Evolutionary conservation across 2,888 invertebrate genomes (phyloP), one percentile per base, ranked within the genome.

Genomic region (Napeogenes sylphis): DNA sequence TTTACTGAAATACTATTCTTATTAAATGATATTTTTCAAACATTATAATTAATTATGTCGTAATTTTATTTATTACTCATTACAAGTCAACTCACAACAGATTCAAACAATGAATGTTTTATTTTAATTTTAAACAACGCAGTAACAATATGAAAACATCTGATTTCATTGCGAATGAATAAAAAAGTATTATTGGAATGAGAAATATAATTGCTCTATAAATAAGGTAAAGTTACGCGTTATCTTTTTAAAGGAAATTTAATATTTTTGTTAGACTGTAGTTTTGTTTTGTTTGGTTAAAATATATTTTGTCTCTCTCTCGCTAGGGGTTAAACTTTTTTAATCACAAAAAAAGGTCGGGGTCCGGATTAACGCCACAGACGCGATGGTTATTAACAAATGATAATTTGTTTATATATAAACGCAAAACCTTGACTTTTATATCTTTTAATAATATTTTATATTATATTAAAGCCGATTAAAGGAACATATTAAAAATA

Each of bases 101-200:
- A 47, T 59, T 65, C 53, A 61, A 70, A 69, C 71, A 71, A 71
- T 69, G 70, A 71, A 67, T 70, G 70, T 71, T 71, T 69, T 70
- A 71, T 70, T 68, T 67, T 67, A 63, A 66, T 65, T 67, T 65
- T 61, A 69, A 68, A 70, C 68, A 68, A 62, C 55, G 59, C 61
- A 58, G 62, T 59, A 55, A 67, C 65, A 61, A 66, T 61, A 59
- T 63, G 57, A 66, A 65, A 68, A 65, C 63, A 69, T 63, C 54
- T 63, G 63, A 68, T 69, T 66, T 66, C 61, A 64, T 64, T 61
- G 62, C 64, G 56, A 67, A 56, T 47, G 67, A 60, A 58, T 58
- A 45, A 58, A 55, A 62, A 58, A 65, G 56, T 47, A 45, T 21
- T 30, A 35, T 45, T 35, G 33, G 30, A 61, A 56, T 47, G 56